Evolutionary conservation across 1,140 invertebrate species (phyloP), one percentile per base, ranked within the genome.

Genomic region (Venturia canescens): DNA sequence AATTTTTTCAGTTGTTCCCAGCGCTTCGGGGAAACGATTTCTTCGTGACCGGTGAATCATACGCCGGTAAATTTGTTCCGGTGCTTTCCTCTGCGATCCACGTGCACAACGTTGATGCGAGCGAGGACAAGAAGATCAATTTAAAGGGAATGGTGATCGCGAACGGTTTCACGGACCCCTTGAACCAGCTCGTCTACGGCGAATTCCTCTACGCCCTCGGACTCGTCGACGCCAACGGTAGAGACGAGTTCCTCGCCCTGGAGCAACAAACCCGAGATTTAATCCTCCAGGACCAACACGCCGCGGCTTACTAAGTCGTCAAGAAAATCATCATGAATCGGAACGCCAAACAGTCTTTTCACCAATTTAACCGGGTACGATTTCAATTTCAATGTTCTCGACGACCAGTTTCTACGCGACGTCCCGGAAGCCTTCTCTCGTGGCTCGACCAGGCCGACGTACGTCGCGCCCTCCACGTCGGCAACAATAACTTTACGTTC

Each of bases 51-150:
- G 97, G 97, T 0, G 97, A 98, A 91, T 98, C 97, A 15, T 98
- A 98, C 90, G 97, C 94, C 13, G 97, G 97, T 6, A 96, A 96
- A 87, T 97, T 97, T 92, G 94, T 97, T 0, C 96, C 97, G n/a
- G 94, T 96, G 0, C 88, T 97, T n/a, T 94, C 94, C 0, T 94
- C 96, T 87, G 94, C 95, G 21, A 97, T 98, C 67, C 94, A 97
- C 87, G 92, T 93, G 83, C 93, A 95, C 53, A 96, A 95, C 84
- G 16, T 3, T 16, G 4, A n/a, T 53, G 1, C 16, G 16, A 9
- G 92, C 93, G 48, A 94, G 90, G 31, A 92, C 94, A 74, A 83
- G 92, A 94, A 94, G 80, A 94, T 95, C 4, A 95, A 95, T 83
- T 86, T 96, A 0, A 94, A 95, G 90, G 96, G 95, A 48, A 88